Evolutionary conservation across 2,797 vertebrate species (phyloP), one percentile per base, ranked within the genome.

Genomic region (Danio albolineatus): DNA sequence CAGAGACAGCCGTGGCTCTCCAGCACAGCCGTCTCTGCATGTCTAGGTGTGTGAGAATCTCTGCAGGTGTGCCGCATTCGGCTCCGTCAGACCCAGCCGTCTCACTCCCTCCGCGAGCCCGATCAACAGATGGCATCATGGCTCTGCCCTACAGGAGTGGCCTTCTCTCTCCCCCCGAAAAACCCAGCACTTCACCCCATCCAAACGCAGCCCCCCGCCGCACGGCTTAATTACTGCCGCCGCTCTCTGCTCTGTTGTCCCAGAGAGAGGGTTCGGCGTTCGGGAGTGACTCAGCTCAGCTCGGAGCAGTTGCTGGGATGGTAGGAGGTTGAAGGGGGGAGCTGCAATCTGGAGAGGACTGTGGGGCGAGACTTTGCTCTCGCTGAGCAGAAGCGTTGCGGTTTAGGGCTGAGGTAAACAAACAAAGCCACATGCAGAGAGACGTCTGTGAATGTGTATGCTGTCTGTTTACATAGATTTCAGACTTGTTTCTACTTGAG

Each of bases 101-200:
- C 73, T 67, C 14, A 46, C 59, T 79, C 57, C 80, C 85, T 78
- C 62, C 21, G 70, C 80, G 80, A 80, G 67, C 21, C 54, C 5
- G 44, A 66, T 84, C 83, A 84, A 83, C 85, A 86, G 85, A 86
- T 86, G 85, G 85, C 72, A 77, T 70, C 51, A 59, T 1, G 5
- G 76, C 51, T 77, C 67, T 76, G 62, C 75, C 75, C 81, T 38
- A 74, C 21, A 70, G 77, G 81, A 74, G 78, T 54, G 41, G 51
- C 73, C 48, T 62, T 76, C 70, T 73, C 71, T 57, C 80, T 61
- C 17, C 73, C 60, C 17, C n/a, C 3, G 28, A 36, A 48, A 16
- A 60, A 67, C 73, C 73, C 66, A 39, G 54, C 73, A 64, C 67
- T 78, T 70, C 48, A 54, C 65, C 65, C 36, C 38, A 6, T 74